Evolutionary conservation across 2,113 vertebrate species (phyloP), one percentile per base, ranked within the genome.

Genomic region (Panthera uncia): DNA sequence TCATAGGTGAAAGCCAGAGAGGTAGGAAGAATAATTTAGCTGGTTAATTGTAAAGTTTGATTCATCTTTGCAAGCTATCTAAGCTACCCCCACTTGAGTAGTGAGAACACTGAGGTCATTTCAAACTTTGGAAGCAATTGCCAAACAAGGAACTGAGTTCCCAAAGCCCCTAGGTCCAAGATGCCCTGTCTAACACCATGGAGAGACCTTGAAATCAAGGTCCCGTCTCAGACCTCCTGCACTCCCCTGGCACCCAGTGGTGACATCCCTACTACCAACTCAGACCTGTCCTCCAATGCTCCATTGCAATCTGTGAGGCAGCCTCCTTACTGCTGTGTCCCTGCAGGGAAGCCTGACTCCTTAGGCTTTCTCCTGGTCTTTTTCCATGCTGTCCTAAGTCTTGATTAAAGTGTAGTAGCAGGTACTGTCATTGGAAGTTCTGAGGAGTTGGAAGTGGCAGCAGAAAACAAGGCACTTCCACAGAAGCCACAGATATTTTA

Each of bases 121-220:
- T 92, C 4, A 83, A 16, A 90, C 18, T 92, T 95, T 38, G 61
- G 78, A 89, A 95, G 55, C n/a, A 87, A 33, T 63, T 88, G 31
- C 2, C 12, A 38, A 55, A 68, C 2, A 16, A 80, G 52, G 48
- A 93, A 38, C 80, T 84, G 29, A 87, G 9, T 78, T 7, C 23
- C 23, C 33, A 21, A n/a, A 66, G 25, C 27, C 16, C 50, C 36
- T 52, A 31, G 9, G 33, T 73, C 18, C 19, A 90, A 45, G 68
- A 36, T 66, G 36, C 68, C 21, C 10, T 18, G 0, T 65, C 16
- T 0, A 55, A n/a, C 8, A 45, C 21, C 21, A 8, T 38, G 4
- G 61, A 82, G 18, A 12, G 10, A 61, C 57, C 57, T 61, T 23
- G 57, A 38, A 73, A 12, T 4, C 38, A 13, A 69, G 25, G 29